Conservation (phyloP, 2,797 vertebrate genomes). For the Staurois parvus region DNA sequence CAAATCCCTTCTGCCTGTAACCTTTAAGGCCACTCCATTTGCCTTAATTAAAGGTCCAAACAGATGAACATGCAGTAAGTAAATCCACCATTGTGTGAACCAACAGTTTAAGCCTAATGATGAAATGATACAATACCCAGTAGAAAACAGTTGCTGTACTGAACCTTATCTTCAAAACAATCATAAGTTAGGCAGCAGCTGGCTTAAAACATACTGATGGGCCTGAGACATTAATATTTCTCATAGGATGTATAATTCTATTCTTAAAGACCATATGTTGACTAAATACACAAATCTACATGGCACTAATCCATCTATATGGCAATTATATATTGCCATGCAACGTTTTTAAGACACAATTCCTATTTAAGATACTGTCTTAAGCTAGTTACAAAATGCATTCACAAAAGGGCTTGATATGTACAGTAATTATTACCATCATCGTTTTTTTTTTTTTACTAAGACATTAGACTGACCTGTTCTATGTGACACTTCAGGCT, state of each 20-base stretch:
- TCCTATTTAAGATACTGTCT: conserved; percentile 57
- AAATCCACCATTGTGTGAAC: conserved; percentile 29
- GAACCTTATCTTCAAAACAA: conserved; percentile 49
- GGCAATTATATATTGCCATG: conserved; percentile 58
- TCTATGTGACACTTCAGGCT: too few species aligned
- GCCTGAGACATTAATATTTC: conserved; percentile 51
- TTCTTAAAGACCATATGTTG: conserved; percentile 58
- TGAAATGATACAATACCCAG: conserved; percentile 31
- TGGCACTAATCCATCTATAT: conserved; percentile 55
- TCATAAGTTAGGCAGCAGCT: conserved; percentile 51
- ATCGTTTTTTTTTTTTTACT: background rate
- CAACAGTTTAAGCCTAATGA: conserved; percentile 30
- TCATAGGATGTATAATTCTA: conserved; percentile 52
- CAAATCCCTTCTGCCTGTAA: background rate
- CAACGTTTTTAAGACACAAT: conserved; percentile 61
- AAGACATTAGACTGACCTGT: too few species aligned
- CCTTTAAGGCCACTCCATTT: background rate
- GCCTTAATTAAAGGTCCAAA: conserved; percentile 17
- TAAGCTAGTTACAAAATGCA: conserved; percentile 1
- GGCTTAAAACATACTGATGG: conserved; percentile 50
- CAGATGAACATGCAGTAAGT: conserved; percentile 9
- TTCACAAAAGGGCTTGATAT: background rate
- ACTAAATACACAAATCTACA: conserved; percentile 38
- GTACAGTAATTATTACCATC: conserved; percentile 26
- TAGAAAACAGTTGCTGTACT: conserved; percentile 47